Evolutionary conservation across 2,797 vertebrate species (phyloP).

Genomic region (Nannoperca australis): DNA sequence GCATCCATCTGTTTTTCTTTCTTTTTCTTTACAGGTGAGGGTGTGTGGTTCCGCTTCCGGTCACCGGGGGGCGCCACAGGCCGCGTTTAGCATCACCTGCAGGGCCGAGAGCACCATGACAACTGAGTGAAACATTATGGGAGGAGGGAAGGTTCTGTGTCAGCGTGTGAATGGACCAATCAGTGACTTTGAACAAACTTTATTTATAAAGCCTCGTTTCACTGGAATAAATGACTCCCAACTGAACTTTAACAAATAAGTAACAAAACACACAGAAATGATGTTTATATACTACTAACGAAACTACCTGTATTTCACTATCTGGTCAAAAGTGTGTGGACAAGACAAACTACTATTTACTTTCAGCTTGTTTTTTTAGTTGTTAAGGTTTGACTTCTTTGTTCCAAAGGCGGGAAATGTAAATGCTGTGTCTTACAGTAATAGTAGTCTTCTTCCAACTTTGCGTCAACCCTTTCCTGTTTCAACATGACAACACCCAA

Average conservation of each 20-base stretch:
- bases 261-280: no score
- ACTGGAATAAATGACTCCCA: not conserved
- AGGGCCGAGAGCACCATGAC: not conserved
- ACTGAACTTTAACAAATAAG: not conserved
- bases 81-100: slow-evolving; percentile 13
- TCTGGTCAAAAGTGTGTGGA: not conserved
- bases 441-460: not conserved
- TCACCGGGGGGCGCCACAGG: slow-evolving; percentile 65
- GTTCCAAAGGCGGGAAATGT: not conserved
- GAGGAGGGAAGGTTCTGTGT: not conserved
- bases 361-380: not conserved
- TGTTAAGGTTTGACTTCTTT: not conserved
- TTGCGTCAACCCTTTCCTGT: not conserved
- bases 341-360: not conserved
- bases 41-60: not conserved
- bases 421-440: no score
- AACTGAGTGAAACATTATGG: not conserved
- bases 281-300: no score
- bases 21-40: slow-evolving; percentile 11
- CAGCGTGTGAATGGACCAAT: not conserved
- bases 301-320: no score
- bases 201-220: not conserved
- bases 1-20: slow-evolving; percentile 17
- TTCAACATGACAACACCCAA: not conserved
- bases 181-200: not conserved